phyloP scores from a whole-genome alignment of 2,797 vertebrate genomes.

The Coluber constrictor region DNA sequence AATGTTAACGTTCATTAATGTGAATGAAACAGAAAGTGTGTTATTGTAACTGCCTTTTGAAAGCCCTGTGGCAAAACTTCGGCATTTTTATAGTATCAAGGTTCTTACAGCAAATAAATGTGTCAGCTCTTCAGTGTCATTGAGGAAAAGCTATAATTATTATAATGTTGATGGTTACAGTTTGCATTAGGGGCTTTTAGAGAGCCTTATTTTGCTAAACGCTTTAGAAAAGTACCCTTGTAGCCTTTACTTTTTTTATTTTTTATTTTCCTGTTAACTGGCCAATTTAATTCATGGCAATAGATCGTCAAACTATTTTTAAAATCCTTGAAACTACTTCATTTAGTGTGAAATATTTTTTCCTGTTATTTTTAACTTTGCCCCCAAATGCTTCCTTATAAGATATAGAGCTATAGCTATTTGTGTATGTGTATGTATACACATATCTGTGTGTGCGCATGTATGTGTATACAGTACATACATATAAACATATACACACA shows the following conservation, averaged over 20 bases:
- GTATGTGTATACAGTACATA: not conserved
- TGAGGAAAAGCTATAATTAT: conserved; percentile 1
- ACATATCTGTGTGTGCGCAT: too few relatives aligned
- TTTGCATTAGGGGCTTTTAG: conserved; percentile 17
- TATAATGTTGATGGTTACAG: not conserved
- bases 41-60: not conserved
- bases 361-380: conserved; percentile 20
- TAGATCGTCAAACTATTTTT: not conserved
- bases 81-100: not conserved
- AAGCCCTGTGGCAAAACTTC: not conserved
- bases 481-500: not conserved
- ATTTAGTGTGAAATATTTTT: not conserved
- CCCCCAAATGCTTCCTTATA: not conserved
- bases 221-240: not conserved
- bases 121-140: not conserved
- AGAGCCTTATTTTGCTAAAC: not conserved
- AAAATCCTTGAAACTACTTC: conserved; percentile 31
- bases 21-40: not conserved
- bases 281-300: conserved; percentile 3
- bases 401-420: not conserved
- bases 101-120: not conserved
- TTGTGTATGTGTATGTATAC: not conserved
- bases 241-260: not conserved
- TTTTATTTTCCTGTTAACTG: not conserved
- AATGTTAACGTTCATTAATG: not conserved